A percentile compares a stretch with the other conserved stretches of the same genome.
Conservation (phyloP, 2,888 invertebrate species). For the Leptura quadrifasciata region DNA sequence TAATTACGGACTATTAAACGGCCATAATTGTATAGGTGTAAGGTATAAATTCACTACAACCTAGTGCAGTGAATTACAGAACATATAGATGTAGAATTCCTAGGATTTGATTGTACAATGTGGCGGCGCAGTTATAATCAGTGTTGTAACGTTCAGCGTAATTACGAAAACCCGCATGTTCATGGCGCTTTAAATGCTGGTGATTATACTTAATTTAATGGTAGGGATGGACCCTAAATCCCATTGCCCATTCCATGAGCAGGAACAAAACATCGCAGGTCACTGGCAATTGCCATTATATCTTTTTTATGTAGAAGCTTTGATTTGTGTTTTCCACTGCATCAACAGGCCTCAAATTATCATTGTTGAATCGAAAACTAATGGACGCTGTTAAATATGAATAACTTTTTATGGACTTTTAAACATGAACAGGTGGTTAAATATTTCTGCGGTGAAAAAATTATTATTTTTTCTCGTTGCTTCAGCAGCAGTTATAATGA, state of each 20-base stretch:
- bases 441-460: too few species aligned
- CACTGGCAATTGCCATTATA: constrained; percentile 20
- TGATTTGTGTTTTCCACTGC: constrained; percentile 24
- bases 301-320: constrained; percentile 13
- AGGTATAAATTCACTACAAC: constrained; percentile 5
- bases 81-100: constrained; percentile 40
- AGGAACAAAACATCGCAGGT: constrained; percentile 19
- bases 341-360: constrained; percentile 33
- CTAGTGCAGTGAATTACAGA: constrained; percentile 38
- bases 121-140: constrained; percentile 52
- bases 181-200: constrained; percentile 57
- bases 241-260: constrained; percentile 25
- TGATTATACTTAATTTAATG: constrained; percentile 62
- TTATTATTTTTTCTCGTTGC: too few species aligned
- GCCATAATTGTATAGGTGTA: constrained; percentile 3
- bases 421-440: too few species aligned
- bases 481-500: too few species aligned
- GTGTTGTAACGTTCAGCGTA: constrained; percentile 56
- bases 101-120: constrained; percentile 40
- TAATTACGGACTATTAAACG: not conserved
- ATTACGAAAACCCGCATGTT: constrained; percentile 59
- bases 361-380: not conserved
- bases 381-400: constrained; percentile 20
- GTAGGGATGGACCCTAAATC: constrained; percentile 39
- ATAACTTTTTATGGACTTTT: not conserved